Conservation (phyloP, 1,140 invertebrate genomes). For the Cotesia glomerata region DNA sequence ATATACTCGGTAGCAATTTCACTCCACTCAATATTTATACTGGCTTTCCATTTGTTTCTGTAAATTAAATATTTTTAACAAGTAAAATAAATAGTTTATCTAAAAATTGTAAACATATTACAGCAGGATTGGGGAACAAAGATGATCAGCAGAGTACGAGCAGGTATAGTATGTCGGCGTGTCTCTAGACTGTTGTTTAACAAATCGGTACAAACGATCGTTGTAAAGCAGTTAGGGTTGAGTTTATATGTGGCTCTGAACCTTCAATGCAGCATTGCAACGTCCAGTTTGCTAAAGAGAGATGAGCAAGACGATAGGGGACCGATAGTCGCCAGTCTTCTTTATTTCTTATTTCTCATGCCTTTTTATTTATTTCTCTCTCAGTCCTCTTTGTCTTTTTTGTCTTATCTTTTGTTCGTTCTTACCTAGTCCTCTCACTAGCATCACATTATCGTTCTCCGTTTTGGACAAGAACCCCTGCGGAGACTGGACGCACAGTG, state of each 20-base stretch:
- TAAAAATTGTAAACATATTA: not conserved
- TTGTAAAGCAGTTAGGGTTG: slow-evolving; percentile 63
- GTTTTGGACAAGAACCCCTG: slow-evolving; percentile 16
- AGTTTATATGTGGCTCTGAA: slow-evolving; percentile 58
- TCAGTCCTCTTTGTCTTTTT: slow-evolving; percentile 8
- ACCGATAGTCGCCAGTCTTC: slow-evolving; percentile 52
- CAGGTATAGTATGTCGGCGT: slow-evolving; percentile 23
- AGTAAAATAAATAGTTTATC: not conserved
- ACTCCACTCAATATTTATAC: slow-evolving; percentile 35
- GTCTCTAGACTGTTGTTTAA: slow-evolving; percentile 55
- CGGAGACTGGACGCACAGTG: slow-evolving; percentile 9
- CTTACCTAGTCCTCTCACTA: slow-evolving; percentile 20
- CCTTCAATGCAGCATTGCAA: slow-evolving; percentile 29
- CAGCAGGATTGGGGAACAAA: slow-evolving; percentile 5
- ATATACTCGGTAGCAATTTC: slow-evolving; percentile 47
- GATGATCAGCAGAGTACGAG: not conserved
- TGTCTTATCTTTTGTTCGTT: slow-evolving; percentile 26
- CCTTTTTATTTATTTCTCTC: slow-evolving; percentile 17
- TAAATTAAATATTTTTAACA: too few species aligned
- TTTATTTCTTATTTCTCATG: slow-evolving; percentile 19
- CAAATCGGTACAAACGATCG: slow-evolving; percentile 66
- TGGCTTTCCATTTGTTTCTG: not conserved
- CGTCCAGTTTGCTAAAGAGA: slow-evolving; percentile 44
- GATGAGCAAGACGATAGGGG: slow-evolving; percentile 60
- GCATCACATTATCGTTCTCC: slow-evolving; percentile 13